Percentiles rank a stretch among this genome's conserved stretches.
Evolutionary conservation across 2,113 vertebrate genomes (phyloP).

Genomic region (Ailurus styani): DNA sequence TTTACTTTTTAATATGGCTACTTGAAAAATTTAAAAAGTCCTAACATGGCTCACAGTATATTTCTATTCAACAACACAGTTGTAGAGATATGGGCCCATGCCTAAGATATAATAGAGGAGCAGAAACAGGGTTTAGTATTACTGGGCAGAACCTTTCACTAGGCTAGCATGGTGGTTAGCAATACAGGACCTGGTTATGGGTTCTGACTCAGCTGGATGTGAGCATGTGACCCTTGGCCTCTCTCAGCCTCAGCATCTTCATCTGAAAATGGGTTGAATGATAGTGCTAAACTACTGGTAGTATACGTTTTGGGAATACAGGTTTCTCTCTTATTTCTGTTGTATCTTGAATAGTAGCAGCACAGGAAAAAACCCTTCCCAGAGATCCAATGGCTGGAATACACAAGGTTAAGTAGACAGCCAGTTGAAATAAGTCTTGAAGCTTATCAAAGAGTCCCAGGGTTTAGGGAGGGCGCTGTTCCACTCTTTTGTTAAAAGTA

Average conservation of each 20-base stretch:
- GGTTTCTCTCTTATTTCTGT: background rate
- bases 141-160: background rate
- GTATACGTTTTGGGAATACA: background rate
- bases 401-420: background rate
- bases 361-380: background rate
- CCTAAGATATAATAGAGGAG: background rate
- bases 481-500: background rate
- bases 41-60: accelerated
- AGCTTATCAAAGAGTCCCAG: background rate
- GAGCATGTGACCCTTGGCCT: accelerated
- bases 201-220: accelerated
- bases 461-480: background rate
- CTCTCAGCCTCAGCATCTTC: background rate
- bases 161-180: background rate
- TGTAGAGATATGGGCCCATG: accelerated
- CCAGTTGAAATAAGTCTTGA: background rate
- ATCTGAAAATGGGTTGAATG: background rate
- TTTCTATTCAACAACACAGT: background rate
- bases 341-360: background rate
- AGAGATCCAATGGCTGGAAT: background rate
- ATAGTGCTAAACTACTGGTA: background rate
- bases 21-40: background rate
- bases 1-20: background rate
- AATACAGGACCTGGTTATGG: background rate
- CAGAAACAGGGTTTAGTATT: background rate